Percentiles rank a stretch among this genome's conserved stretches.
Evolutionary conservation across 2,888 invertebrate genomes (phyloP).

Genomic region (Thera obeliscata): DNA sequence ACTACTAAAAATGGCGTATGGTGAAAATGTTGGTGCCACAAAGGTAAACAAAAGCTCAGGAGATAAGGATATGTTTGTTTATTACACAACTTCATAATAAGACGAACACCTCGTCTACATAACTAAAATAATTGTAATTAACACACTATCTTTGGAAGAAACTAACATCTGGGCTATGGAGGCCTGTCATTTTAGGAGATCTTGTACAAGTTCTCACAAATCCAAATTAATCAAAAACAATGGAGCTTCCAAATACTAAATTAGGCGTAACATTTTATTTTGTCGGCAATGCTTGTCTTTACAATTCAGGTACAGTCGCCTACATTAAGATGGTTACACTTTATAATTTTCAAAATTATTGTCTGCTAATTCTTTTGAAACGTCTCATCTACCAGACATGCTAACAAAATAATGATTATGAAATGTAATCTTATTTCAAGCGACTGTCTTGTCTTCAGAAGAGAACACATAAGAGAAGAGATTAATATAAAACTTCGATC

Average conservation of each 20-base stretch:
- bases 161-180: constrained; percentile 67
- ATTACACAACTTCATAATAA: constrained; percentile 80
- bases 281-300: constrained; percentile 43
- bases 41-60: constrained; percentile 49
- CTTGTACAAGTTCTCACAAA: constrained; percentile 28
- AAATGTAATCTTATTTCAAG: too few relatives aligned
- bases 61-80: constrained; percentile 84
- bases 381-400: too few relatives aligned
- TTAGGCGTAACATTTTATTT: constrained; percentile 40
- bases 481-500: too few relatives aligned
- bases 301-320: not conserved
- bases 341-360: not conserved
- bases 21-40: too few relatives aligned
- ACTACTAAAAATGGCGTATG: too few relatives aligned
- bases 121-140: constrained; percentile 66
- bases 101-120: constrained; percentile 61
- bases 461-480: too few relatives aligned
- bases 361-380: not conserved
- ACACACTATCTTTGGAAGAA: constrained; percentile 82
- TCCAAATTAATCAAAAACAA: constrained; percentile 40
- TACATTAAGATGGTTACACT: too few relatives aligned
- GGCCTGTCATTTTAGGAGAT: constrained; percentile 36
- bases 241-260: constrained; percentile 52
- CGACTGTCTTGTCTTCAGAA: too few relatives aligned
- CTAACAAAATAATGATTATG: too few relatives aligned